Evolutionary conservation across 1,140 invertebrate genomes (phyloP).

Genomic region (Oscheius sp.): DNA sequence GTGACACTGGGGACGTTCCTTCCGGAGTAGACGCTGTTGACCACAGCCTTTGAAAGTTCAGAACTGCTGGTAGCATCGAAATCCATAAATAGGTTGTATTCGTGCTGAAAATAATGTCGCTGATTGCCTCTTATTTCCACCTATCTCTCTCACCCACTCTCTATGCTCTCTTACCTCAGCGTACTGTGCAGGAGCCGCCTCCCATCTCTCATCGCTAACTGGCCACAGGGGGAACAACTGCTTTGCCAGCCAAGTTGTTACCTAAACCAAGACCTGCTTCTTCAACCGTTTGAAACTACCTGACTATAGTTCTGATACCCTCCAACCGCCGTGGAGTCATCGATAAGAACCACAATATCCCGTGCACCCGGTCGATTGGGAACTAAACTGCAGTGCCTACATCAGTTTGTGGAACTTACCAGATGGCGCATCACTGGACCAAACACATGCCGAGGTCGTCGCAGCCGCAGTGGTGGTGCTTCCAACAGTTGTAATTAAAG

Average conservation of each 20-base stretch:
- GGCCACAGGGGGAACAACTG: not conserved
- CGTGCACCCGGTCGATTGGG: not conserved
- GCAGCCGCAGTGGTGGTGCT: not conserved
- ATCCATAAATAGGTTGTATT: not conserved
- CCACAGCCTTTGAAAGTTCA: not conserved
- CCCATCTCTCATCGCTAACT: not conserved
- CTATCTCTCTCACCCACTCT: no score
- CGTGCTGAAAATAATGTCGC: not conserved
- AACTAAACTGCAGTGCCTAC: no score
- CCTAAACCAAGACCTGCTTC: not conserved
- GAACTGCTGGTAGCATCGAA: not conserved
- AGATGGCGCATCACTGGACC: not conserved
- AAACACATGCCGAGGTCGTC: not conserved
- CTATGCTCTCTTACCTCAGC: not conserved
- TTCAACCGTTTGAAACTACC: not conserved
- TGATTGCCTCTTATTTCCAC: not conserved
- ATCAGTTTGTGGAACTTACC: no score
- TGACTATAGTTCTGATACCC: not conserved
- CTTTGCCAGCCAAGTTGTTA: not conserved
- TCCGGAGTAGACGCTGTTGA: not conserved
- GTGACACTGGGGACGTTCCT: not conserved
- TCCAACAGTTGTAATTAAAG: no score
- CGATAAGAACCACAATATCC: slow-evolving; percentile 8
- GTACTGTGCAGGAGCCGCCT: not conserved
- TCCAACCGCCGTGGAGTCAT: slow-evolving; percentile 11